Conservation (phyloP, 2,113 vertebrate genomes). For the Struthidea cinerea region DNA sequence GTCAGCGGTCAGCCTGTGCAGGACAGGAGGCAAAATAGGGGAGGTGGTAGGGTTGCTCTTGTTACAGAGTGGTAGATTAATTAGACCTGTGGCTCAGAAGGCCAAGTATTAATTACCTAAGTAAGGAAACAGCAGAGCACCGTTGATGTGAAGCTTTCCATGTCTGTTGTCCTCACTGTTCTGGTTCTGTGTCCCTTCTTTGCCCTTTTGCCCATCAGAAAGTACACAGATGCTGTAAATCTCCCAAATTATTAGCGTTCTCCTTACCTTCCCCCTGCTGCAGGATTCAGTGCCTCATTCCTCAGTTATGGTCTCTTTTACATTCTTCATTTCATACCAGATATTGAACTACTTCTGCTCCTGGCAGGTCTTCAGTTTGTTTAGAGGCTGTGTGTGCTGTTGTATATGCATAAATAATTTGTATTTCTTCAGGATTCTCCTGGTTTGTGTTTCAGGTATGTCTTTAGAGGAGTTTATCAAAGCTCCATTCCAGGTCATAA, state of each 20-base stretch:
- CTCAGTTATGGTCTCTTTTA: background rate
- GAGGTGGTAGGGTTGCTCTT: fast-evolving
- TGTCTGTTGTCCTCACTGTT: background rate
- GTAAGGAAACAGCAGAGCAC: background rate
- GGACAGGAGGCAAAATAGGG: background rate
- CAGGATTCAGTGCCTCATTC: background rate
- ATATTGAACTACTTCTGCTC: background rate
- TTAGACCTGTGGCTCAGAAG: background rate
- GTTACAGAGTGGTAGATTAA: background rate
- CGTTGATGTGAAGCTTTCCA: background rate
- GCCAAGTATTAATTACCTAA: background rate
- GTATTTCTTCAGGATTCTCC: background rate
- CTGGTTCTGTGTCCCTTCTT: background rate
- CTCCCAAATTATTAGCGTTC: background rate
- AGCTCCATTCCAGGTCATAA: background rate
- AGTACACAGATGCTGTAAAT: background rate
- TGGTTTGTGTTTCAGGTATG: background rate
- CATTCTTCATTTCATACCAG: background rate
- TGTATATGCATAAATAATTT: background rate
- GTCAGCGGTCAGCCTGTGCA: background rate
- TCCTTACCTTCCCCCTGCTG: background rate
- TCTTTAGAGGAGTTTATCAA: background rate
- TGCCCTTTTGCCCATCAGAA: background rate
- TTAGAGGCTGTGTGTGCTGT: background rate
- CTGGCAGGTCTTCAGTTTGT: background rate